These are phyloP conservation scores for Drosophila siamana DNA, from an alignment of 2,888 invertebrate genomes.

Conservation along the genomic window DNA sequence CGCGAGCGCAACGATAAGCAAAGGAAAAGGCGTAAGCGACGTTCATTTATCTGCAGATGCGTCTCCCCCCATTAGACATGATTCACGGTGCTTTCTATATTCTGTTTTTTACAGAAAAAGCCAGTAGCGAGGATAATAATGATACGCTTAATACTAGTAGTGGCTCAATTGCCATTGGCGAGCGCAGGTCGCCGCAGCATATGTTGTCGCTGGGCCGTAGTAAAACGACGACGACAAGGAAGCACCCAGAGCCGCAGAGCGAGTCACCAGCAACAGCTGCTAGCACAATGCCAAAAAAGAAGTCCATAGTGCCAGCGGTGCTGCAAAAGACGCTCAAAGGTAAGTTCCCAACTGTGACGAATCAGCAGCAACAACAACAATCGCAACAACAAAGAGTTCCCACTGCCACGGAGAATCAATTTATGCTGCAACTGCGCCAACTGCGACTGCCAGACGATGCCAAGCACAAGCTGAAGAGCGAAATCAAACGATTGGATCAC, in stretches of 20 bases:
- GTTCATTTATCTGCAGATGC: conserved; percentile 32
- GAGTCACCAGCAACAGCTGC: conserved; percentile 5
- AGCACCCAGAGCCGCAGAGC: conserved; percentile 24
- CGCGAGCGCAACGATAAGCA: conserved; percentile 90
- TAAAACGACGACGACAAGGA: conserved; percentile 32
- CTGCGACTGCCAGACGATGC: conserved; percentile 84
- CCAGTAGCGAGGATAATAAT: conserved; percentile 53
- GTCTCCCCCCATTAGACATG: neutral
- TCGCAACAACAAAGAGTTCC: conserved; percentile 68
- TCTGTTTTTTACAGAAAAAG: conserved; percentile 42
- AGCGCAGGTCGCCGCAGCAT: conserved; percentile 74
- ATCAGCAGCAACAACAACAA: conserved; percentile 65
- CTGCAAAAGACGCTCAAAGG: conserved; percentile 81
- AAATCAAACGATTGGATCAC: conserved; percentile 83
- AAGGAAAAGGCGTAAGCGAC: conserved; percentile 86
- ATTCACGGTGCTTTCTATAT: neutral
- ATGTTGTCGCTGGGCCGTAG: conserved; percentile 42
- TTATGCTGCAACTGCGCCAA: conserved; percentile 82
- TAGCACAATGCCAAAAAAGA: conserved; percentile 69
- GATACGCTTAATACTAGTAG: conserved; percentile 20
- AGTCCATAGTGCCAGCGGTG: conserved; percentile 82
- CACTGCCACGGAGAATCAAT: conserved; percentile 82
- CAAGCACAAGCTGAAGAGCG: conserved; percentile 83
- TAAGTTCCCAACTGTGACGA: conserved; percentile 46
- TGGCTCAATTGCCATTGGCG: conserved; percentile 41